Percentiles rank a stretch among this genome's conserved stretches.
Conservation (phyloP, 2,113 vertebrate genomes). For the Cyprinodon tularosa region DNA sequence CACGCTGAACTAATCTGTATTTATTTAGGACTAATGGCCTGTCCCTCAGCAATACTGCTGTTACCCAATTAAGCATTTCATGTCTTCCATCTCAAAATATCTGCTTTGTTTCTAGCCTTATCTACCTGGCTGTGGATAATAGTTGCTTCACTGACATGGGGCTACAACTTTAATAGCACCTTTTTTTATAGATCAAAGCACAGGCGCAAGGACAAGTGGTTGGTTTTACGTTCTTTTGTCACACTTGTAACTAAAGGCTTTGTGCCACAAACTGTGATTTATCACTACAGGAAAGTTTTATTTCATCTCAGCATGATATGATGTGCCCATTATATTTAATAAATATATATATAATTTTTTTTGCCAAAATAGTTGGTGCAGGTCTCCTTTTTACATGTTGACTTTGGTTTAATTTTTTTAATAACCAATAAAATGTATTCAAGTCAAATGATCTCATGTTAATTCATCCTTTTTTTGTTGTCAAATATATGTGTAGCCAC, state of each 20-base stretch:
- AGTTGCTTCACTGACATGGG: slow-evolving; percentile 15
- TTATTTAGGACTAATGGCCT: slow-evolving; percentile 36
- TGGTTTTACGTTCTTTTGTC: slow-evolving; percentile 12
- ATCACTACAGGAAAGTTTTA: slow-evolving; percentile 10
- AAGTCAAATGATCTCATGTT: slow-evolving; percentile 4
- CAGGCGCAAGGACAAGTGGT: slow-evolving; percentile 41
- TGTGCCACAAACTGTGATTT: slow-evolving; percentile 16
- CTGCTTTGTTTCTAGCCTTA: slow-evolving; percentile 31
- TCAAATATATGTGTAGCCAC: background rate
- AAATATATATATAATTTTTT: background rate
- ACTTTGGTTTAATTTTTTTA: slow-evolving; percentile 49
- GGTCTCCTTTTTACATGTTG: slow-evolving; percentile 31
- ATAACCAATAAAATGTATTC: slow-evolving; percentile 57
- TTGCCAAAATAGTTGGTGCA: slow-evolving; percentile 59
- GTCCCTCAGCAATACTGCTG: slow-evolving; percentile 44
- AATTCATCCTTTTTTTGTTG: background rate
- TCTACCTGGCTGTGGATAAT: slow-evolving; percentile 10
- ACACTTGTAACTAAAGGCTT: slow-evolving; percentile 23
- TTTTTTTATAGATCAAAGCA: slow-evolving; percentile 26
- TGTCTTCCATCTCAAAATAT: slow-evolving; percentile 66
- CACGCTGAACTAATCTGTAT: slow-evolving; percentile 52
- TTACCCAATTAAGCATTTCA: slow-evolving; percentile 41
- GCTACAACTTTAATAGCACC: slow-evolving; percentile 35
- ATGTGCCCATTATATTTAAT: background rate
- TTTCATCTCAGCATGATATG: slow-evolving; percentile 3